Conservation (phyloP, 2,113 vertebrate species). For the Desmodus rotundus region DNA sequence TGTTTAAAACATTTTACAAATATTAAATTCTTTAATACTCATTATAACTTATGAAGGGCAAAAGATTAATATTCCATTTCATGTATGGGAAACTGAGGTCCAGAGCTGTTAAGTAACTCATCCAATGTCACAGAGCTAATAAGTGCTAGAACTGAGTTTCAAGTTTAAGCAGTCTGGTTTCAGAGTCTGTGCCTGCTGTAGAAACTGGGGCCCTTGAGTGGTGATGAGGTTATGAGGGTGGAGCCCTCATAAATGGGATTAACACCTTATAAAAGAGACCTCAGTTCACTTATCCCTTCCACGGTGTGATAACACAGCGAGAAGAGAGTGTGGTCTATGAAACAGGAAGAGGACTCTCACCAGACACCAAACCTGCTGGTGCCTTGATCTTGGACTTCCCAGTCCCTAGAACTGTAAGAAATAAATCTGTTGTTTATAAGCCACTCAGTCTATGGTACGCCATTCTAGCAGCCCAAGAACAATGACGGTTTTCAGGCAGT, state of each 20-base stretch:
- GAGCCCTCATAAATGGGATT: neutral
- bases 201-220: neutral
- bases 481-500: neutral
- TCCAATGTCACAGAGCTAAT: neutral
- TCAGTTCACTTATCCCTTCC: neutral
- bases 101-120: neutral
- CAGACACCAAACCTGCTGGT: neutral
- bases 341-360: neutral
- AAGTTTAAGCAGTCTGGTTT: neutral
- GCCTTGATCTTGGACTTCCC: neutral
- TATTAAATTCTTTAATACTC: neutral
- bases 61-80: neutral
- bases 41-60: neutral
- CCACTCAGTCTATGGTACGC: neutral
- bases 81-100: neutral
- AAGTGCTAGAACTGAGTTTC: neutral
- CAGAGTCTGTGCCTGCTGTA: neutral
- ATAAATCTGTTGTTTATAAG: neutral
- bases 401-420: neutral
- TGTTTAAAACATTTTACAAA: constrained; percentile 10
- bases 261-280: neutral
- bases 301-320: neutral
- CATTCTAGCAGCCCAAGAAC: neutral
- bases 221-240: neutral
- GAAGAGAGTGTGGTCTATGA: neutral